Conservation (phyloP, 1,140 invertebrate species). For the Rhizoglyphus robini region DNA sequence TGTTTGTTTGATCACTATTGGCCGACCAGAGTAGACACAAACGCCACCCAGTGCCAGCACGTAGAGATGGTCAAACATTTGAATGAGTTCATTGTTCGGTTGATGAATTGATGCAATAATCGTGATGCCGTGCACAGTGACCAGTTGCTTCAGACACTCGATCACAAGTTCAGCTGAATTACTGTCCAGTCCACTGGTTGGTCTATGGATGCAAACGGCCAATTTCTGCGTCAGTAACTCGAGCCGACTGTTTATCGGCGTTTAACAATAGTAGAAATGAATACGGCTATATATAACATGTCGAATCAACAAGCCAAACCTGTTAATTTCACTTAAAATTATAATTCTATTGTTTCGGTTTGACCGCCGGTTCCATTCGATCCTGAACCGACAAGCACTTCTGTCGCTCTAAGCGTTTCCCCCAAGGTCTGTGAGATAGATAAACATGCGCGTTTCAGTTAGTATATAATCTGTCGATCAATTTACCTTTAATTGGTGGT, state of each 20-base stretch:
- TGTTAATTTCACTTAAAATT: too few relatives aligned
- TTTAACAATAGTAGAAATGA: too few relatives aligned
- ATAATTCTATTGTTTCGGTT: constrained; percentile 87
- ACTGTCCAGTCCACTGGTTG: constrained; percentile 15
- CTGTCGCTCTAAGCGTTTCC: constrained; percentile 91
- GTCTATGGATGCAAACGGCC: constrained; percentile 6
- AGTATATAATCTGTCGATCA: neutral
- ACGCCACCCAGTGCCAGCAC: constrained; percentile 10
- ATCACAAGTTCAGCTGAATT: constrained; percentile 11
- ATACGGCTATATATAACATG: too few relatives aligned
- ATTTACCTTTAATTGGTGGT: constrained; percentile 75
- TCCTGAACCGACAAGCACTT: constrained; percentile 98
- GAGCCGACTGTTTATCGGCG: too few relatives aligned
- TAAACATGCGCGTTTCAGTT: neutral
- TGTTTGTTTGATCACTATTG: neutral
- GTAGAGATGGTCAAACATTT: constrained; percentile 16
- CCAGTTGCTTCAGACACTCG: constrained; percentile 39
- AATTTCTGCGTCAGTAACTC: too few relatives aligned
- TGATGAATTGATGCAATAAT: constrained; percentile 16
- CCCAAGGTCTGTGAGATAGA: constrained; percentile 51
- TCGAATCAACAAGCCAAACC: too few relatives aligned
- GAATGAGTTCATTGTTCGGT: constrained; percentile 13
- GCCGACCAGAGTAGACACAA: constrained; percentile 8
- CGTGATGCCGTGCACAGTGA: neutral
- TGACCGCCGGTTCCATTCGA: constrained; percentile 90